Evolutionary conservation across 2,113 vertebrate genomes (phyloP).

Genomic region (Pao palembangensis): DNA sequence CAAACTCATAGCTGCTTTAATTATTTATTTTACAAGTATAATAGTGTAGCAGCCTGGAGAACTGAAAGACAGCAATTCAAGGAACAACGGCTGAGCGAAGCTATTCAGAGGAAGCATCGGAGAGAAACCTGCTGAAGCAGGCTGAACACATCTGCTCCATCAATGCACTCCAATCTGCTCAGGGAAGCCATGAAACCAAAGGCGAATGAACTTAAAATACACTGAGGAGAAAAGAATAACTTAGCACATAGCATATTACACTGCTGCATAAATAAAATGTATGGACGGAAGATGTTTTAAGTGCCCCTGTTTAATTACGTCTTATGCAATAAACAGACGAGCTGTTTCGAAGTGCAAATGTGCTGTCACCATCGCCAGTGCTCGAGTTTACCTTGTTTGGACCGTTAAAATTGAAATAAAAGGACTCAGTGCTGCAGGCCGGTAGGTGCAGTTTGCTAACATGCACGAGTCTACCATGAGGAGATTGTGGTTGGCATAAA

Average conservation of each 20-base stretch:
- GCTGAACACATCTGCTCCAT: no score
- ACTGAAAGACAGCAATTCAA: conserved; percentile 30
- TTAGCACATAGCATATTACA: no score
- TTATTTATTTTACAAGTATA: conserved; percentile 6
- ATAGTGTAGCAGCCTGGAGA: conserved; percentile 10
- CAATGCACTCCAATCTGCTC: no score
- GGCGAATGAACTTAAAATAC: conserved; percentile 32
- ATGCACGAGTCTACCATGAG: conserved; percentile 4
- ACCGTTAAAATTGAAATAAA: not conserved
- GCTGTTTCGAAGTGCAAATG: no score
- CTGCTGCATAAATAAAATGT: no score
- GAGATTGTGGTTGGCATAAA: conserved; percentile 3
- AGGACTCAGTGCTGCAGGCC: not conserved
- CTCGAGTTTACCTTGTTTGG: conserved; percentile 10
- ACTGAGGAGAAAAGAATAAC: conserved; percentile 27
- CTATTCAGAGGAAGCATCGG: conserved; percentile 45
- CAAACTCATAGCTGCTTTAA: not conserved
- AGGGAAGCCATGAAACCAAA: conserved; percentile 49
- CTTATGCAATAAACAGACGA: no score
- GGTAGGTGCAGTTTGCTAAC: not conserved
- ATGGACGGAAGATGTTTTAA: no score
- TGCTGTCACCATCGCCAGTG: no score
- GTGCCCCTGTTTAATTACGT: no score
- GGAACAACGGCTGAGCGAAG: conserved; percentile 28
- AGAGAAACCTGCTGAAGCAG: no score